A percentile compares a stretch with the other conserved stretches of the same genome.
Conservation (phyloP, 2,113 vertebrate species). For the Periophthalmodon schlosseri region DNA sequence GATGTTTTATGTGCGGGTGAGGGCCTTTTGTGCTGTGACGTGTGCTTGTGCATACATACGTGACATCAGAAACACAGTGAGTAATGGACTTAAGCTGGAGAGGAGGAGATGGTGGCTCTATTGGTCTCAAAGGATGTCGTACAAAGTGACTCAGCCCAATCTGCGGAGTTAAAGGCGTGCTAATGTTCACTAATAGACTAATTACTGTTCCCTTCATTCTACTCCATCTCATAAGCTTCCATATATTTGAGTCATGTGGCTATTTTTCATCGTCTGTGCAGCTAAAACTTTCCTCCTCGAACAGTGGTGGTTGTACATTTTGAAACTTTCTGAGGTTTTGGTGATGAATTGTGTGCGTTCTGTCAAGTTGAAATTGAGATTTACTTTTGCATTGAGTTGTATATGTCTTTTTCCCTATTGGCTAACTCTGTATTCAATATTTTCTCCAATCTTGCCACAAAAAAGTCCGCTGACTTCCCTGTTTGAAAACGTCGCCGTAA, state of each 20-base stretch:
- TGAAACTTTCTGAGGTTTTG: no score
- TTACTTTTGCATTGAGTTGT: no score
- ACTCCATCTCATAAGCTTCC: not conserved
- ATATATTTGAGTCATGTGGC: not conserved
- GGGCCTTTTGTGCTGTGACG: slow-evolving; percentile 50
- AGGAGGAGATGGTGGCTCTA: slow-evolving; percentile 8
- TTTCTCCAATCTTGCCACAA: no score
- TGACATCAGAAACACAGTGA: slow-evolving; percentile 44
- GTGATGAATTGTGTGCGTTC: no score
- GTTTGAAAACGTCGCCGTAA: no score
- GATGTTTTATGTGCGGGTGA: slow-evolving; percentile 22
- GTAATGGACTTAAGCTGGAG: slow-evolving; percentile 23
- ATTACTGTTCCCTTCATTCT: not conserved
- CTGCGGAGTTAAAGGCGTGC: not conserved
- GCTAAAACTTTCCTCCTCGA: not conserved
- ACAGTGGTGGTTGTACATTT: no score
- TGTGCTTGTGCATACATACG: slow-evolving; percentile 44
- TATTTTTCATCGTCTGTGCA: not conserved
- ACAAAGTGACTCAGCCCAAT: not conserved
- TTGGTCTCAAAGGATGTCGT: not conserved
- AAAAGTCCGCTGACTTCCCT: no score
- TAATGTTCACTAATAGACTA: not conserved
- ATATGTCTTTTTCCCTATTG: no score
- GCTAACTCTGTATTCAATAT: no score
- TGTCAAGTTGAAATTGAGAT: no score